Evolutionary conservation across 1,140 invertebrate species (phyloP).

Genomic region (Penaeus indicus): DNA sequence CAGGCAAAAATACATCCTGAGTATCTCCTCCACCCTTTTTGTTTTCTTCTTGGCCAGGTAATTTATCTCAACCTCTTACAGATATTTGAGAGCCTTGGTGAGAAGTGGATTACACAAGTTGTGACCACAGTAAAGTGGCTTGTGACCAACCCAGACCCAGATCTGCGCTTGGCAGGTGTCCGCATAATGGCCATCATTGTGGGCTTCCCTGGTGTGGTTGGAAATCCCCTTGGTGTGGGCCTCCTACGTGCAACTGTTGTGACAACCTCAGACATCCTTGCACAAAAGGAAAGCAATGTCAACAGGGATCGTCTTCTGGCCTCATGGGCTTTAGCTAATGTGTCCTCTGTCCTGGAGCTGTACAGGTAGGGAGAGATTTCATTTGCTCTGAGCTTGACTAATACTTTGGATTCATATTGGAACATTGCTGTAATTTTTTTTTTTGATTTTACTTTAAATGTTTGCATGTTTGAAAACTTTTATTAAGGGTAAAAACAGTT

Average conservation of each 20-base stretch:
- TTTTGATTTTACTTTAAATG: no score
- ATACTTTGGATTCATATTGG: no score
- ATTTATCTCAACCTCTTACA: neutral
- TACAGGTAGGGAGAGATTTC: constrained; percentile 24
- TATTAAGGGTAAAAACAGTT: no score
- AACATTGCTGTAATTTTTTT: no score
- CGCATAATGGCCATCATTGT: constrained; percentile 54
- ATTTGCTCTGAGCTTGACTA: neutral
- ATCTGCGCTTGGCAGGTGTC: constrained; percentile 43
- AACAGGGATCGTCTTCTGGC: constrained; percentile 51
- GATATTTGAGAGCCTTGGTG: constrained; percentile 52
- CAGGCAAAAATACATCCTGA: no score
- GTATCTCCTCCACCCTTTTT: no score
- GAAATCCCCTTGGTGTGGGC: constrained; percentile 1
- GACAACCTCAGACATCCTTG: constrained; percentile 35
- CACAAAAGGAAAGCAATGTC: constrained; percentile 42
- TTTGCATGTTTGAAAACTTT: no score
- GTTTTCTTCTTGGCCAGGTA: neutral
- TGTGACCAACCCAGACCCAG: constrained; percentile 24
- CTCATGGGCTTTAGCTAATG: constrained; percentile 54
- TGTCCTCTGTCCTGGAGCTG: constrained; percentile 47
- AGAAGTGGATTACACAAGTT: constrained; percentile 38
- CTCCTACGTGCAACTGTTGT: constrained; percentile 33
- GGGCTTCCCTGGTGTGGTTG: constrained; percentile 47
- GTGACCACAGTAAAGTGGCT: constrained; percentile 35